Base-by-base conservation (phyloP, 2,113 vertebrate genomes). In the Athene noctua region DNA sequence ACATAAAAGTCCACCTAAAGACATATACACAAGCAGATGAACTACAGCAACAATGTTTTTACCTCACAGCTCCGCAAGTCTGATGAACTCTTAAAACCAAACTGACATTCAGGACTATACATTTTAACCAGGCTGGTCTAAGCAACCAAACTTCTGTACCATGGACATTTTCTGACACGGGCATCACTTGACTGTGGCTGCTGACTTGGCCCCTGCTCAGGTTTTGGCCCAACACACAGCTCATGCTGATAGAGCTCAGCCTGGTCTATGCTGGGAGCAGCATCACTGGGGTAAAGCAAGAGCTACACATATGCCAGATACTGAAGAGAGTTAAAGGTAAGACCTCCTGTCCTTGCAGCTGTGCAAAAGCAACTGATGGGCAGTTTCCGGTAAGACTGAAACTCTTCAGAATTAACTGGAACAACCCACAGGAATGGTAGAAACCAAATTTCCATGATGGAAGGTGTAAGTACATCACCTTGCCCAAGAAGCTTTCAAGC, bases 221-320 rank as follows among this genome's bases (percentile, higher is more conserved):
- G n/a, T 52, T 70, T 65, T 73, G 83, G 30, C 49, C 40, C 36
- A 51, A 23, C 49, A 92, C 49, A 27, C 57, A 52, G 62, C 20
- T 67, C 54, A 49, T 0, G 1, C 32, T 57, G 80, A 55, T 23
- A 25, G 17, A 77, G 47, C 46, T 57, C 55, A 63, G 34, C 20
- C 62, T 80, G 46, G 15, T 11, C 68, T 66, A 3, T 2, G 21
- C 67, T 73, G 51, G 55, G 38, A 84, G 38, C 68, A 81, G 72
- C 73, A 83, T 15, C 16, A 11, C 22, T 8, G 25, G 34, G 30
- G 36, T 77, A 34, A 49, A 78, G 46, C 49, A 63, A 57, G 68
- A 92, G 27, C 30, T 26, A 18, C 40, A 10, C 1, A 0, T 21
- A 42, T 0, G 0, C 26, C 63, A 73, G 47, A 32, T 32, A 42